These are phyloP conservation scores for Pyrgilauda ruficollis DNA, from an alignment of 2,113 vertebrate species.

Conservation along the genomic window DNA sequence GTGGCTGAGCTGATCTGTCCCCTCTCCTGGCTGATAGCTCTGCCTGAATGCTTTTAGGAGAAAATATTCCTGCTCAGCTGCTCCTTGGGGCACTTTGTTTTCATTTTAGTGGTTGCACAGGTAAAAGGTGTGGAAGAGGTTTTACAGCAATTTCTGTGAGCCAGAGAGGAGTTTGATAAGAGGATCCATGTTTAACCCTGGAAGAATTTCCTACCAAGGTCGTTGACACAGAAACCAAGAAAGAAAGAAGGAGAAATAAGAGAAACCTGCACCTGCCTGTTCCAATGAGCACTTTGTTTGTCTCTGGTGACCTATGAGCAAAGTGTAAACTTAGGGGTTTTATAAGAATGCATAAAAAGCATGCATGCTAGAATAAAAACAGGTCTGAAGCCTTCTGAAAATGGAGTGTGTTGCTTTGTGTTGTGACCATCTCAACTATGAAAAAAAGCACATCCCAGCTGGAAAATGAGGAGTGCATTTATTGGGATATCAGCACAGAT, in stretches of 20 bases:
- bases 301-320: too few relatives aligned
- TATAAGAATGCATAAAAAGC: too few relatives aligned
- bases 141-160: background rate
- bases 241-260: too few relatives aligned
- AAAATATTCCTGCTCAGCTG: background rate
- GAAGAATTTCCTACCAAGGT: background rate
- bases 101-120: background rate
- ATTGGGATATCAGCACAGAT: background rate
- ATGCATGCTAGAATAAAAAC: too few relatives aligned
- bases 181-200: background rate
- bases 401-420: too few relatives aligned
- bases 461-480: background rate
- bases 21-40: background rate
- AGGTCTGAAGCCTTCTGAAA: too few relatives aligned
- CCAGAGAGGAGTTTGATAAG: background rate
- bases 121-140: background rate
- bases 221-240: background rate
- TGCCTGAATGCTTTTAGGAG: fast-evolving
- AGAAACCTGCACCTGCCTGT: too few relatives aligned
- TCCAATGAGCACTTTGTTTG: too few relatives aligned
- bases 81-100: fast-evolving
- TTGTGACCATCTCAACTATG: too few relatives aligned
- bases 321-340: too few relatives aligned
- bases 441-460: background rate
- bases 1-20: background rate